phyloP scores from a whole-genome alignment of 2,888 invertebrate species.

The Byasa hedistus region DNA sequence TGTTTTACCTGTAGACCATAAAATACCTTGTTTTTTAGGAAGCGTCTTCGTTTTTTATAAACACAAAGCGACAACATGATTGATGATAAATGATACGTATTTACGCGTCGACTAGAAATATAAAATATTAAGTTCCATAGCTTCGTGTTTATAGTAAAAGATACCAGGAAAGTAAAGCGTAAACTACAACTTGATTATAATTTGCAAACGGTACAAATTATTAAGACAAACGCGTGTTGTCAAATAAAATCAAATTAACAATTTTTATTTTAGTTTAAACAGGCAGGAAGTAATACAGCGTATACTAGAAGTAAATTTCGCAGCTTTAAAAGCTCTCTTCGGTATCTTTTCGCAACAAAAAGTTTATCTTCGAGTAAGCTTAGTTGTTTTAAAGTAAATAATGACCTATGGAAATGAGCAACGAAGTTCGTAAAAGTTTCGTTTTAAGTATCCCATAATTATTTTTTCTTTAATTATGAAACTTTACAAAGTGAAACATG shows the following conservation, averaged over 20 bases:
- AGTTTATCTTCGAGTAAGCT: conserved; percentile 16
- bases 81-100: no score
- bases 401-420: conserved; percentile 12
- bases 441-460: conserved; percentile 10
- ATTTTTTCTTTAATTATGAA: conserved; percentile 20
- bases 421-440: conserved; percentile 17
- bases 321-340: neutral
- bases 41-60: neutral
- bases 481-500: conserved; percentile 11
- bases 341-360: neutral
- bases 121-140: no score
- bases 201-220: neutral
- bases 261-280: no score
- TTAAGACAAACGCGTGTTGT: neutral
- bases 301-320: neutral
- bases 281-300: neutral
- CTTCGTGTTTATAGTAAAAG: no score
- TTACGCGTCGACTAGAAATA: no score
- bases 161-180: neutral
- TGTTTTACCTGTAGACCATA: conserved; percentile 11
- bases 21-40: neutral
- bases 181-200: neutral
- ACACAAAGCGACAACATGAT: neutral
- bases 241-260: no score
- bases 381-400: conserved; percentile 16